A percentile compares a stretch with the other conserved stretches of the same genome.
phyloP scores from a whole-genome alignment of 2,888 invertebrate species.

The Lypha dubia region DNA sequence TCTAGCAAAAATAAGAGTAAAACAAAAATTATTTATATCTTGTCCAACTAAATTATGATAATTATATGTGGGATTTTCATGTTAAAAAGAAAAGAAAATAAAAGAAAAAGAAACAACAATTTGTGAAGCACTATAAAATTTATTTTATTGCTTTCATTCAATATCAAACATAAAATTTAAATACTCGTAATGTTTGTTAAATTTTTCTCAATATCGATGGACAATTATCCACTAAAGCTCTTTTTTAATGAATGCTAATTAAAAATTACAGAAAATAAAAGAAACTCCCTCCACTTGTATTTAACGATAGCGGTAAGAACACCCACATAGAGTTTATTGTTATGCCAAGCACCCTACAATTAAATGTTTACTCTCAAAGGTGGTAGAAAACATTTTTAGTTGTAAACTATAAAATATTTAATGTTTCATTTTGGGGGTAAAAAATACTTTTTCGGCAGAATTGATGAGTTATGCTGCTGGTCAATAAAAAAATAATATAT shows the following conservation, averaged over 20 bases:
- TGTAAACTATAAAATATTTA: background rate
- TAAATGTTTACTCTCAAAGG: background rate
- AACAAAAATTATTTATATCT: slow-evolving; percentile 12
- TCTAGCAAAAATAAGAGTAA: background rate
- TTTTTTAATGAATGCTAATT: slow-evolving; percentile 61
- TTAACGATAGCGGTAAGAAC: slow-evolving; percentile 39
- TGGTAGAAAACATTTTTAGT: background rate
- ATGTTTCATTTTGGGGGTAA: background rate
- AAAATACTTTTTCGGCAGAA: background rate
- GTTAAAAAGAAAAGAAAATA: background rate
- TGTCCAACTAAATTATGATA: background rate
- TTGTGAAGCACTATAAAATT: background rate
- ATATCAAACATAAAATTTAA: slow-evolving; percentile 13
- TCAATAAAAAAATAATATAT: background rate
- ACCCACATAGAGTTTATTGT: slow-evolving; percentile 55
- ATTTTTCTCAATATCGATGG: slow-evolving; percentile 9
- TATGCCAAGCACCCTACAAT: slow-evolving; percentile 35
- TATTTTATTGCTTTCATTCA: background rate
- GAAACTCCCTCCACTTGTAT: slow-evolving; percentile 28
- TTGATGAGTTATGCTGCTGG: background rate
- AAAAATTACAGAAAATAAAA: slow-evolving; percentile 37
- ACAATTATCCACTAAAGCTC: slow-evolving; percentile 51
- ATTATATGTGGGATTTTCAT: slow-evolving; percentile 12
- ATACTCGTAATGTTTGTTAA: background rate
- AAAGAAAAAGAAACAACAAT: background rate